Percentiles rank a stretch among this genome's conserved stretches.
Conservation (phyloP, 2,113 vertebrate species). For the Phodopus roborovskii region DNA sequence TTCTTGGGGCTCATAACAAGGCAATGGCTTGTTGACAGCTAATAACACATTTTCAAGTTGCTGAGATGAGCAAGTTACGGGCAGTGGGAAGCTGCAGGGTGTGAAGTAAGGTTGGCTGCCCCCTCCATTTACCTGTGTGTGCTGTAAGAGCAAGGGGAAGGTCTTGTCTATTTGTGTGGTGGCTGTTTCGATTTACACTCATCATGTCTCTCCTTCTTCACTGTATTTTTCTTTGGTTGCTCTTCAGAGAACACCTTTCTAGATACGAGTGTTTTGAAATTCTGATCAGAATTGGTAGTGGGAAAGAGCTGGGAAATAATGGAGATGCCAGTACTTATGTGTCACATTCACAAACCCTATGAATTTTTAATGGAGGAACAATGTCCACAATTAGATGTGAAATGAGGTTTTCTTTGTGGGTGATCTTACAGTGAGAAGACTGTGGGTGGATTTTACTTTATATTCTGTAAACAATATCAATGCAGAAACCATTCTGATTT, state of each 20-base stretch:
- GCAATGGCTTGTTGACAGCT: background rate
- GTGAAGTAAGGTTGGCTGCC: background rate
- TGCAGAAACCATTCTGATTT: constrained; percentile 44
- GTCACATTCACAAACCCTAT: constrained; percentile 70
- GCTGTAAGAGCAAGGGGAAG: background rate
- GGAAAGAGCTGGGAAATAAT: constrained; percentile 60
- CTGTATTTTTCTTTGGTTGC: background rate
- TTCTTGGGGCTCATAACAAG: background rate
- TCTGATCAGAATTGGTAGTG: constrained; percentile 55
- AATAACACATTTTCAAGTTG: background rate
- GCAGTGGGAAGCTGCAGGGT: background rate
- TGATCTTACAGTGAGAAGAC: constrained; percentile 40
- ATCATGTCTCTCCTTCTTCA: background rate
- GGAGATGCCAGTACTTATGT: constrained; percentile 14
- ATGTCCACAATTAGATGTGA: constrained; percentile 76
- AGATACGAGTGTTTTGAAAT: constrained; percentile 44
- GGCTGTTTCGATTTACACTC: background rate
- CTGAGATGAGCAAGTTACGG: background rate
- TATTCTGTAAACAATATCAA: constrained; percentile 51
- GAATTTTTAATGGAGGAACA: constrained; percentile 77
- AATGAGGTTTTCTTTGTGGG: constrained; percentile 75
- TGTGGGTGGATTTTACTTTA: constrained; percentile 66
- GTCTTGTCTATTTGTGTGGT: background rate
- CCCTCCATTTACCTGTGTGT: background rate
- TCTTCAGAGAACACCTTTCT: constrained; percentile 49